A percentile compares a stretch with the other conserved stretches of the same genome.
Conservation (phyloP, 2,888 invertebrate species). For the Trissolcus brochymenae region DNA sequence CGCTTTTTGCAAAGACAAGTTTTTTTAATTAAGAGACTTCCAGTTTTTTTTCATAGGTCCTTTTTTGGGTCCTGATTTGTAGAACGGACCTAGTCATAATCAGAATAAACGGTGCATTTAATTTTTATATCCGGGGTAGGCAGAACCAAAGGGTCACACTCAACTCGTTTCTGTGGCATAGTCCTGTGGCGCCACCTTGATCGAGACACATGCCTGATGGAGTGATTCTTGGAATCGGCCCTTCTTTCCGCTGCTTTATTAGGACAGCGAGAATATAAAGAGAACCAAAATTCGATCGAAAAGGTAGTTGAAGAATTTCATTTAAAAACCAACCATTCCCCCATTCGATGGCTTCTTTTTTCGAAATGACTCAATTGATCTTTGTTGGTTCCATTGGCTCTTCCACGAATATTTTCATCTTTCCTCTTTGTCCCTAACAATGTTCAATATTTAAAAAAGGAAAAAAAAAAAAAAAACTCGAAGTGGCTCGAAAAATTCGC, state of each 20-base stretch:
- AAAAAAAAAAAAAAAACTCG: not conserved
- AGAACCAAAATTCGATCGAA: constrained; percentile 53
- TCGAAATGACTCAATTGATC: constrained; percentile 24
- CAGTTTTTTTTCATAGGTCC: too few relatives aligned
- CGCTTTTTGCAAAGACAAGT: too few relatives aligned
- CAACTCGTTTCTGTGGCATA: constrained; percentile 69
- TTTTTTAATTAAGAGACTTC: too few relatives aligned
- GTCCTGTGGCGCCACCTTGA: constrained; percentile 66
- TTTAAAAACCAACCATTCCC: constrained; percentile 16
- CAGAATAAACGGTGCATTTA: constrained; percentile 4
- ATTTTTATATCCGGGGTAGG: constrained; percentile 12
- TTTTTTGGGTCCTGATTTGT: too few relatives aligned
- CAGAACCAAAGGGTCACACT: constrained; percentile 62
- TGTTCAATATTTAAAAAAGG: not conserved
- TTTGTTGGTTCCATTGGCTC: not conserved
- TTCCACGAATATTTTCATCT: not conserved
- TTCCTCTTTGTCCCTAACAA: not conserved
- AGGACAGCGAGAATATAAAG: constrained; percentile 55
- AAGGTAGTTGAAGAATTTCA: constrained; percentile 42
- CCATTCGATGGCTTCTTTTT: constrained; percentile 7
- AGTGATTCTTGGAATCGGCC: constrained; percentile 65
- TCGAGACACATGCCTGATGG: constrained; percentile 65
- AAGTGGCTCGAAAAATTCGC: not conserved
- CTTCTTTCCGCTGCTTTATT: constrained; percentile 63
- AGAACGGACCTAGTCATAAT: too few relatives aligned